Evolutionary conservation across 1,140 invertebrate genomes (phyloP), one percentile per base, ranked within the genome.

Genomic region (Meteorus sp.): DNA sequence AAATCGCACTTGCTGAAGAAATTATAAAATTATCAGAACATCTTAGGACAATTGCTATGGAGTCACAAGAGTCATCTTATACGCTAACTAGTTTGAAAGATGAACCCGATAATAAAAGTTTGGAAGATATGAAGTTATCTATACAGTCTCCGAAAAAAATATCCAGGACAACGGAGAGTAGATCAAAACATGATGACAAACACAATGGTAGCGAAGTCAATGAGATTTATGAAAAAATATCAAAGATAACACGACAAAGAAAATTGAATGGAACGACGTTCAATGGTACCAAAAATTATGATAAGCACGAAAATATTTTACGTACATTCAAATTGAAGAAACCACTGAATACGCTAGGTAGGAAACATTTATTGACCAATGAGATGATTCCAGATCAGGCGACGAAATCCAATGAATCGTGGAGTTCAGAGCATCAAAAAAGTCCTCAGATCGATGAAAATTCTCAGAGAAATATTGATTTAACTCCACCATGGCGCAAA

Each of bases 21-120:
- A 92, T 92, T 33, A 86, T 89, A 33, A 89, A 89, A 73, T 67
- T 93, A 0, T 80, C 78, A 0, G 76, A 79, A 44, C 76, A 78
- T 17, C 51, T 80, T 19, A 55, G 76, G 2, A 65, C 68, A 3
- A 69, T 80, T 15, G 74, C 78, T 0, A 61, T 68, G 41, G 70
- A 54, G 48, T 25, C 50, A 48, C n/a, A n/a, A n/a, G n/a, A n/a
- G n/a, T 17, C 8, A n/a, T 9, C 11, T 2, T 17, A 22, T n/a
- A 20, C 3, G 15, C 5, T n/a, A 15, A 27, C 25, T 6, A 25
- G 11, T 17, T 5, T 9, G 13, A 19, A 25, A 15, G 29, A 5
- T 23, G n/a, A 11, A n/a, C 13, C 9, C 27, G 5, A 1, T 45
- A 45, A 2, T 6, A 11, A 8, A n/a, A 43, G 11, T 17, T 6